Evolutionary conservation across 2,797 vertebrate species (phyloP).

Genomic region (Gephyroberyx darwinii): DNA sequence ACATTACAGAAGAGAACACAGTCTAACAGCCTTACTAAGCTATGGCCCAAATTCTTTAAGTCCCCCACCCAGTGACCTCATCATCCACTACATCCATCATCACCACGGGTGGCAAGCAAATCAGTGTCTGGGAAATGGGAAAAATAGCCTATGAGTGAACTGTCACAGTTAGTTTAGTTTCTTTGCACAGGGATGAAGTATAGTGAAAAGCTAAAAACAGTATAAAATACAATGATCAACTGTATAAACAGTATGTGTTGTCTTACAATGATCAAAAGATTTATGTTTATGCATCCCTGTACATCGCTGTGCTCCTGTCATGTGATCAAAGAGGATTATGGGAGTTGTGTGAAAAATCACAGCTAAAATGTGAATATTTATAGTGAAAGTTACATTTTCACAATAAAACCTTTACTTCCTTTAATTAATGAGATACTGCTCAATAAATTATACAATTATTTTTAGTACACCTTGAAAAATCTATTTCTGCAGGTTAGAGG

Average conservation of each 20-base stretch:
- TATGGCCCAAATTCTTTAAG: too few relatives aligned
- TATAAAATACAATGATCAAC: too few relatives aligned
- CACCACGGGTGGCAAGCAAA: too few relatives aligned
- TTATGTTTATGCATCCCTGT: not conserved
- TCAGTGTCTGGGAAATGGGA: too few relatives aligned
- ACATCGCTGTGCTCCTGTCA: not conserved
- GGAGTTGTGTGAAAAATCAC: not conserved
- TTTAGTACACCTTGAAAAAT: conserved; percentile 16
- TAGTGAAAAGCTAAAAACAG: too few relatives aligned
- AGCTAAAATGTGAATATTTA: conserved; percentile 16
- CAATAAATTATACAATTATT: conserved; percentile 29
- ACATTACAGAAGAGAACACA: too few relatives aligned
- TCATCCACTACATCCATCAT: too few relatives aligned
- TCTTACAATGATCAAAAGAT: not conserved
- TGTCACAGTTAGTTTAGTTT: too few relatives aligned
- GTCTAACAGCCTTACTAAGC: too few relatives aligned
- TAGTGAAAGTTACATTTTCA: not conserved
- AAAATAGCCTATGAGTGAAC: too few relatives aligned
- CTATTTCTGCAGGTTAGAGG: not conserved
- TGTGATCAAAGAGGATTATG: not conserved
- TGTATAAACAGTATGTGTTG: not conserved
- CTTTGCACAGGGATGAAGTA: too few relatives aligned
- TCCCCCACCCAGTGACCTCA: too few relatives aligned
- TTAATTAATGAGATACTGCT: conserved; percentile 17
- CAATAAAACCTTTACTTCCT: conserved; percentile 1